Base-by-base conservation (phyloP, 2,113 vertebrate genomes). In the Tautogolabrus adspersus region DNA sequence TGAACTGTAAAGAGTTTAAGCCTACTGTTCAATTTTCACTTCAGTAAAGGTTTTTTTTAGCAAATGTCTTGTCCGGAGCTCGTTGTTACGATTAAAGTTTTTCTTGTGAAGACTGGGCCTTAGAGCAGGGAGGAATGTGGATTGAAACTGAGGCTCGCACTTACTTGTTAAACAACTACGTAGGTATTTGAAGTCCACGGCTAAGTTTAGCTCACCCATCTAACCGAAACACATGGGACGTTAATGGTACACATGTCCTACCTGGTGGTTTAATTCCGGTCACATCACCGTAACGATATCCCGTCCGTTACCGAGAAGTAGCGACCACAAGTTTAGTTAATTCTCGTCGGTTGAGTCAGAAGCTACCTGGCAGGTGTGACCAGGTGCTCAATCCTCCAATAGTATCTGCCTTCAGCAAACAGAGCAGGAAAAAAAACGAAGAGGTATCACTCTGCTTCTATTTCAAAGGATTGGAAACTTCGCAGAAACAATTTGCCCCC, bases 321-420 rank as follows among this genome's bases (percentile, higher is more conserved):
- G 12, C 13, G 21, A 42, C 1, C 11, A 6, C 10, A 8, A 0
- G n/a, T 58, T 65, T 4, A 0, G 15, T 16, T 8, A 38, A 52
- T 42, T 67, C 0, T 26, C n/a, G 2, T 9, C 0, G 6, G 1
- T 12, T 12, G 37, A 40, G 13, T 0, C 0, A 59, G 1, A 73
- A 79, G 30, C 64, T 1, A 85, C 64, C 80, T 46, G 69, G 11
- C 88, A 89, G 87, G 87, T 90, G 81, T 26, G 58, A 8, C 58
- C 72, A 79, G 74, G 47, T 66, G 54, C 1, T 46, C 8, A n/a
- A 0, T 18, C n/a, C n/a, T n/a, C n/a, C n/a, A n/a, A n/a, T n/a
- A n/a, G n/a, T n/a, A n/a, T 23, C 19, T 10, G 12, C 57, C 46
- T n/a, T 37, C 1, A 16, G n/a, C 6, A 55, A n/a, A 49, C 10